Evolutionary conservation across 2,113 vertebrate species (phyloP).

Genomic region (Saguinus imperator): DNA sequence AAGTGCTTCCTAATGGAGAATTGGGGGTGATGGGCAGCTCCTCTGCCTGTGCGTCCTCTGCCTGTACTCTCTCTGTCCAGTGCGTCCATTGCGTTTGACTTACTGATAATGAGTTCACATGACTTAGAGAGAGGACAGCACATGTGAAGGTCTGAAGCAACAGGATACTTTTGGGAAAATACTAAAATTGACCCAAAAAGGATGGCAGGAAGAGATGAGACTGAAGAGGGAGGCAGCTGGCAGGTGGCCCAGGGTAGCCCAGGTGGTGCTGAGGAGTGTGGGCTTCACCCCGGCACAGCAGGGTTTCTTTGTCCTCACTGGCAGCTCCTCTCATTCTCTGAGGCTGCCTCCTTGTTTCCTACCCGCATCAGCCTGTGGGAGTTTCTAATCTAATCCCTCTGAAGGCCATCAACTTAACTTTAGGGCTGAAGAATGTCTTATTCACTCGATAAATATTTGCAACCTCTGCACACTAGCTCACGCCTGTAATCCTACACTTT

Average conservation of each 20-base stretch:
- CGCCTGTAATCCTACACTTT: too few relatives aligned
- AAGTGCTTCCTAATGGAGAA: too few relatives aligned
- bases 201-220: neutral
- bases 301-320: neutral
- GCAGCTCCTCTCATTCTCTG: neutral
- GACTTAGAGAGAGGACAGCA: too few relatives aligned
- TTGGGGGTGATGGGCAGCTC: neutral
- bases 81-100: neutral
- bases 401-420: neutral
- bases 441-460: conserved; percentile 59
- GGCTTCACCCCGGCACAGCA: fast-evolving
- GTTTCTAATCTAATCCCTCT: neutral
- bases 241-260: neutral
- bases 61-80: neutral
- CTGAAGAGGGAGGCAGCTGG: fast-evolving
- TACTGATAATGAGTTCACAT: neutral
- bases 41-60: too few relatives aligned
- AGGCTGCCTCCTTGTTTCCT: neutral
- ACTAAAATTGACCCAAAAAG: too few relatives aligned
- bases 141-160: neutral
- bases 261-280: fast-evolving
- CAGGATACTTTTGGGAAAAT: neutral
- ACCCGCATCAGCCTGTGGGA: neutral
- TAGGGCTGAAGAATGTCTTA: neutral
- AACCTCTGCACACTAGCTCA: too few relatives aligned